phyloP scores from a whole-genome alignment of 1,140 invertebrate genomes.

The Orius laevigatus region DNA sequence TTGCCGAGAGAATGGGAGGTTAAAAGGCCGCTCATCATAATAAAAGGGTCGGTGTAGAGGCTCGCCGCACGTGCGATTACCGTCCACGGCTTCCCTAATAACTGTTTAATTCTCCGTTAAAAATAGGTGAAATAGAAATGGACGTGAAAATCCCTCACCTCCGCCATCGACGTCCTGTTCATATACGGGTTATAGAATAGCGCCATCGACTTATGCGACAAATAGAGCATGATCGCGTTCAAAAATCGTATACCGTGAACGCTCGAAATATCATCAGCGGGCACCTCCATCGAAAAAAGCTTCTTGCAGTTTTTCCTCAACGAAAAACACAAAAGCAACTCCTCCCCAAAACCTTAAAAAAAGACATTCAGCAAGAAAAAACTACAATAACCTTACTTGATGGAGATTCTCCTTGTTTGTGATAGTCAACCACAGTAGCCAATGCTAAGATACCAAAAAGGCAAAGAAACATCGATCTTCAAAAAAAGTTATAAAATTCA shows the following conservation, averaged over 20 bases:
- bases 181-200: conserved; percentile 49
- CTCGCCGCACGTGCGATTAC: conserved; percentile 53
- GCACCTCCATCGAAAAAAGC: conserved; percentile 34
- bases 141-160: conserved; percentile 29
- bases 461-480: conserved; percentile 3
- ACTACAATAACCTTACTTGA: not conserved
- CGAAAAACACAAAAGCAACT: conserved; percentile 43
- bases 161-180: conserved; percentile 48
- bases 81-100: conserved; percentile 46
- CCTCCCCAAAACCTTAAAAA: conserved; percentile 24
- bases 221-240: conserved; percentile 44
- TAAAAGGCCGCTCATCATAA: conserved; percentile 54
- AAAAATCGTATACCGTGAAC: conserved; percentile 50
- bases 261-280: conserved; percentile 39
- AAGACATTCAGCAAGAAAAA: not conserved
- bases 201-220: conserved; percentile 57
- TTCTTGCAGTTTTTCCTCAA: conserved; percentile 38
- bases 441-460: not conserved
- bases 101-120: not conserved
- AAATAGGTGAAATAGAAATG: not conserved
- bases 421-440: not conserved
- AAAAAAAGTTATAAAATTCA: conserved; percentile 4
- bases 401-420: not conserved
- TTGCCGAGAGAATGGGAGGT: conserved; percentile 46
- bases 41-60: conserved; percentile 59